Percentiles rank a stretch among this genome's conserved stretches.
phyloP scores from a whole-genome alignment of 2,113 vertebrate genomes.

The Cyprinus carpio region DNA sequence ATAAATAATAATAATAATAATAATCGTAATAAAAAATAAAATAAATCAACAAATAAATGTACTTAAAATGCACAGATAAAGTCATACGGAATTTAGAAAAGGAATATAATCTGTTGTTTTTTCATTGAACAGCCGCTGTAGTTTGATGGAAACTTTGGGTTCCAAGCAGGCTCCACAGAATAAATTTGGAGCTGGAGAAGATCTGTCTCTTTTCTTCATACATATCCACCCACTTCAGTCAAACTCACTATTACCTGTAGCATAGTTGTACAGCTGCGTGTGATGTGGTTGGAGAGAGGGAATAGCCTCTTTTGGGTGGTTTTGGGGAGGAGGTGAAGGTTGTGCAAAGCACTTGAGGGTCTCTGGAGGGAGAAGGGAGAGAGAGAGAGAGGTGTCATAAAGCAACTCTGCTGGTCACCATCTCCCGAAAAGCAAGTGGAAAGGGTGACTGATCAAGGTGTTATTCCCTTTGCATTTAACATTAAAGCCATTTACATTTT shows the following conservation, averaged over 20 bases:
- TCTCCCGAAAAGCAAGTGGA: conserved; percentile 51
- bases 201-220: conserved; percentile 42
- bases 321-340: conserved; percentile 29
- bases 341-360: conserved; percentile 45
- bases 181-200: conserved; percentile 41
- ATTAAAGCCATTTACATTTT: conserved; percentile 72
- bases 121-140: not conserved
- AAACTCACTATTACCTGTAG: conserved; percentile 23
- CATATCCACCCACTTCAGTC: conserved; percentile 35
- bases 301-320: conserved; percentile 36
- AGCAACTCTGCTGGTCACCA: conserved; percentile 50
- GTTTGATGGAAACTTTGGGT: not conserved
- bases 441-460: conserved; percentile 65
- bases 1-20: no score
- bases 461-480: conserved; percentile 64
- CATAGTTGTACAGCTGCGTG: not conserved
- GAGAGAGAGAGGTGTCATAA: conserved; percentile 56
- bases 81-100: not conserved
- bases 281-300: conserved; percentile 40
- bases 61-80: not conserved
- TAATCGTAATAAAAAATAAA: no score
- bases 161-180: conserved; percentile 25
- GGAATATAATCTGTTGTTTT: not conserved
- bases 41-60: not conserved
- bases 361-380: conserved; percentile 29